Evolutionary conservation across 2,888 invertebrate species (phyloP), one percentile per base, ranked within the genome.

Genomic region (Onthophagus sagittarius): DNA sequence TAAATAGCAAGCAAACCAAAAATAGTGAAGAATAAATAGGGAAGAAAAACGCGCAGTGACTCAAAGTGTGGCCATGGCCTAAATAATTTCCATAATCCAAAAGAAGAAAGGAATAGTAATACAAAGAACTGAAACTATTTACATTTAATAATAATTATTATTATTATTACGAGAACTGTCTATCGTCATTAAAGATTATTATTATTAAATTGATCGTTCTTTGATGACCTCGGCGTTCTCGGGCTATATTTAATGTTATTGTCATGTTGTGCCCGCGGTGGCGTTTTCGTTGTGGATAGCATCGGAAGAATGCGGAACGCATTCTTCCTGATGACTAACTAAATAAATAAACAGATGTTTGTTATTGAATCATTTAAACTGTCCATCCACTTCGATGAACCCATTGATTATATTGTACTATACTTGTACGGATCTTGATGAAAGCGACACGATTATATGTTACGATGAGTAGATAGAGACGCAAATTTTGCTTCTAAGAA

Each of bases 321-420:
- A 23, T 13, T 23, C 23, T 15, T 67, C 67, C 67, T 23, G 31
- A 23, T 23, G 67, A 15, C 32, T 32, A 32, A 67, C 67, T 31
- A 67, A 67, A n/a, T 32, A 32, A 67, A 23, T 31, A 67, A 67
- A n/a, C 23, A 67, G 23, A 67, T 67, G 67, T 67, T 77, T 76
- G 75, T 78, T 76, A 76, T 71, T 74, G 72, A 72, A 74, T 76
- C 74, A 74, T 79, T 76, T 83, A 81, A 82, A 80, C 80, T 80
- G 77, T 82, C 82, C 82, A 82, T 82, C 81, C 81, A 80, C 79
- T 81, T 80, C 77, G 79, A 77, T 80, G 77, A 79, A 53, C 39
- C 39, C 39, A 53, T 53, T 53, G 39, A 53, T 77, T 75, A 76
- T 31, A 79, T 79, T 83, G 82, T 83, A 83, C 81, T 83, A 81